Evolutionary conservation across 1,140 invertebrate genomes (phyloP).

Genomic region (Caenorhabditis inopinata): DNA sequence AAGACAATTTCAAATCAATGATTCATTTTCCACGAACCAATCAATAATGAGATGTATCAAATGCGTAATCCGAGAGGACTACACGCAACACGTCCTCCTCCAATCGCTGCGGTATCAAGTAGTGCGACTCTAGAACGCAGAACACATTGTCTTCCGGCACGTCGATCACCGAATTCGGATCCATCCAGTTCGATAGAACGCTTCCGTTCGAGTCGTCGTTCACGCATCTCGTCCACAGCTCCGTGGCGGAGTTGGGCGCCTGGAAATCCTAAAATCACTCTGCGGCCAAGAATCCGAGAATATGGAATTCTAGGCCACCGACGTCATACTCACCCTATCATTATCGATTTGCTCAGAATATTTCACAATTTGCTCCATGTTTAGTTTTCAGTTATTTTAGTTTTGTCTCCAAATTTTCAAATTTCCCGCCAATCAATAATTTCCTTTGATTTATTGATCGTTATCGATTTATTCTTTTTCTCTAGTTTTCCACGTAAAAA

Average conservation of each 20-base stretch:
- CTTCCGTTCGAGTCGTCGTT: not conserved
- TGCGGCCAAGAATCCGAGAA: not conserved
- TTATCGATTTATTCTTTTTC: too few relatives aligned
- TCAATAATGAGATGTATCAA: too few relatives aligned
- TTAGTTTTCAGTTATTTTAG: not conserved
- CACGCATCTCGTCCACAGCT: not conserved
- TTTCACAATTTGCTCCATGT: not conserved
- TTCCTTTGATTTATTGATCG: too few relatives aligned
- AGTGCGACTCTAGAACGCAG: too few relatives aligned
- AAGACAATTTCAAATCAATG: too few relatives aligned
- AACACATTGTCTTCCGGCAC: too few relatives aligned
- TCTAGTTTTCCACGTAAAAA: not conserved
- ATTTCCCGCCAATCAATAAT: not conserved
- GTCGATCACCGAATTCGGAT: not conserved
- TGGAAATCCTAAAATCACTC: not conserved
- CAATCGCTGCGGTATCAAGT: too few relatives aligned
- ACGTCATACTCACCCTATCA: too few relatives aligned
- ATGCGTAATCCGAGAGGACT: too few relatives aligned
- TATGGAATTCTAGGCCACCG: not conserved
- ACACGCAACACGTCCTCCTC: too few relatives aligned
- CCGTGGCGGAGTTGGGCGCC: not conserved
- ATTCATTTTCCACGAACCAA: too few relatives aligned
- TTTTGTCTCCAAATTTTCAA: not conserved
- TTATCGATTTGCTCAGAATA: too few relatives aligned
- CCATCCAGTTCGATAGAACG: slow-evolving; percentile 3